Percentiles rank a stretch among this genome's conserved stretches.
phyloP scores from a whole-genome alignment of 2,797 vertebrate genomes.

The Rhincodon typus region DNA sequence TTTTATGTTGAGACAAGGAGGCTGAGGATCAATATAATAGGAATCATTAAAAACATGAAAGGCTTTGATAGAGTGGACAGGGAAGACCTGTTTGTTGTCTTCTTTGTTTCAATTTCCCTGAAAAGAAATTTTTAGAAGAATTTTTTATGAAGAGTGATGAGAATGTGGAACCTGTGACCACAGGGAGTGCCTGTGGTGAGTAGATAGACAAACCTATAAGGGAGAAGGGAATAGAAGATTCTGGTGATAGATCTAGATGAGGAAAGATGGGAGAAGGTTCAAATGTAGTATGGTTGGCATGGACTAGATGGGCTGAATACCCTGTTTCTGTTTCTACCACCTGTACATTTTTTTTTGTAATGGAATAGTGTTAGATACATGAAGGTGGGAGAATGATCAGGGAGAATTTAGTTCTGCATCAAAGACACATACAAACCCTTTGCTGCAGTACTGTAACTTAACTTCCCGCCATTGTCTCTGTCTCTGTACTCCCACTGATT shows the following conservation, averaged over 20 bases:
- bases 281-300: neutral
- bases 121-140: neutral
- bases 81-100: too few relatives aligned
- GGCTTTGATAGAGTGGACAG: neutral
- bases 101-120: too few relatives aligned
- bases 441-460: neutral
- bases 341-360: neutral
- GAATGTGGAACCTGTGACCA: neutral
- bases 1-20: neutral
- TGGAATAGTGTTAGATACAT: neutral
- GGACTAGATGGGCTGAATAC: neutral
- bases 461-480: constrained; percentile 7
- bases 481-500: neutral
- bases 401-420: neutral
- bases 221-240: neutral
- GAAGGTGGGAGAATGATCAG: neutral
- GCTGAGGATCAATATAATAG: neutral
- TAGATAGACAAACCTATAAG: too few relatives aligned
- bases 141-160: neutral
- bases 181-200: neutral
- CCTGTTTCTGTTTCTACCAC: neutral
- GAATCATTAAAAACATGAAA: neutral
- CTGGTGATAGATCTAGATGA: neutral
- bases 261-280: neutral
- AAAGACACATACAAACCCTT: neutral